These are phyloP conservation scores for Lysiphlebus fabarum DNA, from an alignment of 1,140 invertebrate genomes.

Conservation along the genomic window DNA sequence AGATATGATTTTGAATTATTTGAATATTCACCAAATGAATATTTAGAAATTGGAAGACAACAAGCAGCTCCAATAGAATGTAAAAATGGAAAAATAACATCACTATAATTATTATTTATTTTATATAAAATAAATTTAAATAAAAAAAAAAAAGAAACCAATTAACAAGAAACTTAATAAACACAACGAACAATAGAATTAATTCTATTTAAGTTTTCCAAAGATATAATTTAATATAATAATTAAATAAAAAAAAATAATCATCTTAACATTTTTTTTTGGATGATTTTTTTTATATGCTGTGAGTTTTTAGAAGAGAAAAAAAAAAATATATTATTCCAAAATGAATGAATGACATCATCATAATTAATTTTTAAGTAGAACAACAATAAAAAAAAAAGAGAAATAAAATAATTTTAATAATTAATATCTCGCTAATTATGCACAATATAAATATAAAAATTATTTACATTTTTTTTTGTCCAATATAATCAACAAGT, in stretches of 20 bases:
- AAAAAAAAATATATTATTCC: background rate
- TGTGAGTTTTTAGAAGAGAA: background rate
- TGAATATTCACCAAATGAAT: slow-evolving; percentile 73
- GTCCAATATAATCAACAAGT: too few relatives aligned
- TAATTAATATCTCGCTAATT: too few relatives aligned
- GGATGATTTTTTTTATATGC: background rate
- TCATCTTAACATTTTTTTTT: slow-evolving; percentile 1
- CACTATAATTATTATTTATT: background rate
- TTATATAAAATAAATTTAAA: background rate
- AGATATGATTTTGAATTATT: slow-evolving; percentile 84
- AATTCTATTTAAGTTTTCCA: slow-evolving; percentile 7
- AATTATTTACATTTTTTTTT: too few relatives aligned
- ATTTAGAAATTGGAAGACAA: slow-evolving; percentile 64
- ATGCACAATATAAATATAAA: too few relatives aligned
- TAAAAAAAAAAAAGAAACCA: slow-evolving; percentile 3
- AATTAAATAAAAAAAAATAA: too few relatives aligned
- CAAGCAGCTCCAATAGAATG: slow-evolving; percentile 45
- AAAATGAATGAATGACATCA: slow-evolving; percentile 3
- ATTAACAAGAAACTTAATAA: background rate
- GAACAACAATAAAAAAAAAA: background rate
- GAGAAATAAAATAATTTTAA: too few relatives aligned
- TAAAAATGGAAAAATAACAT: slow-evolving; percentile 35
- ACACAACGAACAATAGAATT: slow-evolving; percentile 3
- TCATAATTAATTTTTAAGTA: slow-evolving; percentile 10
- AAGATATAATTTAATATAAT: background rate